These are phyloP conservation scores for Sebastes kiyomatsui DNA, from an alignment of 2,797 vertebrate species.

Conservation along the genomic window DNA sequence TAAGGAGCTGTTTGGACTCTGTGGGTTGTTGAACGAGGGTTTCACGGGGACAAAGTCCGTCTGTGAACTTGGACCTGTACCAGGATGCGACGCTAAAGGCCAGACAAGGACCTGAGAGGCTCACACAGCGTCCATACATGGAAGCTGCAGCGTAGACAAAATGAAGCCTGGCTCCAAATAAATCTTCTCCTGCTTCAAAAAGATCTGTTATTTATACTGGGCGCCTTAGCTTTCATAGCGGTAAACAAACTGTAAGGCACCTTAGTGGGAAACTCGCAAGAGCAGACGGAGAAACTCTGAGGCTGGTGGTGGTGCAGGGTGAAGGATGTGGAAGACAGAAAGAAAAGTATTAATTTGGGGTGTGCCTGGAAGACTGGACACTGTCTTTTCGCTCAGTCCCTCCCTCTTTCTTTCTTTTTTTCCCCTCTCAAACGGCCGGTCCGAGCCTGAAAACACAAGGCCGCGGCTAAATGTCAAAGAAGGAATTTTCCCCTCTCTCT, in stretches of 20 bases:
- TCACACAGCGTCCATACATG: constrained; percentile 29
- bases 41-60: constrained; percentile 12
- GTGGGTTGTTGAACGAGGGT: neutral
- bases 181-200: constrained; percentile 14
- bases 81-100: constrained; percentile 17
- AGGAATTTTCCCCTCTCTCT: constrained; percentile 58
- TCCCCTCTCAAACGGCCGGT: constrained; percentile 21
- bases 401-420: neutral
- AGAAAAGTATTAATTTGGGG: constrained; percentile 63
- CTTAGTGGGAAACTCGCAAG: constrained; percentile 15
- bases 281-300: constrained; percentile 25
- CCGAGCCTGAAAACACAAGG: constrained; percentile 51
- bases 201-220: constrained; percentile 26
- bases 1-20: constrained; percentile 8
- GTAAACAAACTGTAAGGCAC: constrained; percentile 56
- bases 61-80: constrained; percentile 13
- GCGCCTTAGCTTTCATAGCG: constrained; percentile 3
- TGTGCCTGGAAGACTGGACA: constrained; percentile 63
- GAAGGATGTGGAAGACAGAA: constrained; percentile 36
- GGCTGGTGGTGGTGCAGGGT: constrained; percentile 13
- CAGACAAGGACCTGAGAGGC: constrained; percentile 1
- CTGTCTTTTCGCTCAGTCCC: constrained; percentile 22
- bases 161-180: constrained; percentile 25
- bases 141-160: neutral
- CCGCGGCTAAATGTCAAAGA: constrained; percentile 71